Percentiles rank a stretch among this genome's conserved stretches.
Evolutionary conservation across 1,140 invertebrate genomes (phyloP).

Genomic region (Tetramorium alpestre): DNA sequence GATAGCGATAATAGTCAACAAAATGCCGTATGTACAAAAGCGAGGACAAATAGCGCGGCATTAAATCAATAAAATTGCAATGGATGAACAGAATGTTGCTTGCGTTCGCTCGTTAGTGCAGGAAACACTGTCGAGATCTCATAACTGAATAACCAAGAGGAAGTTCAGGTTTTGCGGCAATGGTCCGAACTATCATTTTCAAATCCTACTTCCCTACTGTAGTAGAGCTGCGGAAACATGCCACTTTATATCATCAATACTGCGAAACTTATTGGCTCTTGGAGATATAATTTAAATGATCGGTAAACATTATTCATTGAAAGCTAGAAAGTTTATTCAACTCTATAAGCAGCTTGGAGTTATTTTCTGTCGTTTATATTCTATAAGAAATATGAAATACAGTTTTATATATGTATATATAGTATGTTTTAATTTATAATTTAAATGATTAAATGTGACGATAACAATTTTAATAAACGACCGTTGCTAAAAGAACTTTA

Average conservation of each 20-base stretch:
- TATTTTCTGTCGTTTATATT: not conserved
- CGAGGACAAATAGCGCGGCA: constrained; percentile 13
- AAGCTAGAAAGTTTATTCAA: not conserved
- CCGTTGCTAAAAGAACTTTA: not conserved
- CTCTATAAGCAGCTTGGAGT: not conserved
- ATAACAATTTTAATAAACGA: not conserved
- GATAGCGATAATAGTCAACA: constrained; percentile 15
- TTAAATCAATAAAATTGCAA: constrained; percentile 41
- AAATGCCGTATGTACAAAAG: constrained; percentile 11
- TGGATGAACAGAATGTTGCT: not conserved
- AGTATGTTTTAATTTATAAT: not conserved
- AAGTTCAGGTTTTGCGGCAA: constrained; percentile 23
- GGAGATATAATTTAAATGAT: not conserved
- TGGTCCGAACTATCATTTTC: not conserved
- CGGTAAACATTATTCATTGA: not conserved
- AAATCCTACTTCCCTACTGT: not conserved
- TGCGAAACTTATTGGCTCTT: not conserved
- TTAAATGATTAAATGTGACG: not conserved
- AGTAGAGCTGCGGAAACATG: not conserved
- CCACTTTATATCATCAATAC: not conserved
- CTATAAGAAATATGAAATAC: not conserved
- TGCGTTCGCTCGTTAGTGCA: constrained; percentile 19
- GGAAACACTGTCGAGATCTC: not conserved
- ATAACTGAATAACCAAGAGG: not conserved
- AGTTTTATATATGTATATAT: not conserved